These are phyloP conservation scores for Heliothis peltigera DNA, from an alignment of 2,888 invertebrate genomes.

Conservation along the genomic window DNA sequence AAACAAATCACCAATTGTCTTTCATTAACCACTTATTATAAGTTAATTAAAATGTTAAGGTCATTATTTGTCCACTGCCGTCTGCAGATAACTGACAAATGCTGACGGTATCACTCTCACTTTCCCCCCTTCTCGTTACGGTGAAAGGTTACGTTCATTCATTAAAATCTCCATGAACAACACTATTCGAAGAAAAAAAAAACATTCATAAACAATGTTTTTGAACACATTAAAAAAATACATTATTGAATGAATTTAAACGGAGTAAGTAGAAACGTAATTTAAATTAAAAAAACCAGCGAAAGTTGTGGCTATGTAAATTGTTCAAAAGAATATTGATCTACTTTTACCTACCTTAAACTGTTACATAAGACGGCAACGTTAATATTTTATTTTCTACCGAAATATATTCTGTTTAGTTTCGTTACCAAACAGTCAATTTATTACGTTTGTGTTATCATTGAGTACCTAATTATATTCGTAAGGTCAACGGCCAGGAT, in stretches of 20 bases:
- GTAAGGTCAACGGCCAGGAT: constrained; percentile 59
- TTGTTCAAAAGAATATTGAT: constrained; percentile 12
- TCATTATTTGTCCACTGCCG: constrained; percentile 14
- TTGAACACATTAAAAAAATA: constrained; percentile 7
- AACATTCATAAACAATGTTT: neutral
- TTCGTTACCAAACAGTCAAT: constrained; percentile 13
- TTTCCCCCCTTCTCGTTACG: constrained; percentile 50
- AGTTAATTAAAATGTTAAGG: constrained; percentile 24
- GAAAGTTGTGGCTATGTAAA: constrained; percentile 21
- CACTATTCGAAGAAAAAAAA: neutral
- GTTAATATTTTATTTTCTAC: neutral
- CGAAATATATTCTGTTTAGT: neutral
- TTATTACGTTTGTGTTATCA: constrained; percentile 39
- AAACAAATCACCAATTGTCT: constrained; percentile 28
- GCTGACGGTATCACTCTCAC: constrained; percentile 43
- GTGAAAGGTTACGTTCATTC: constrained; percentile 63
- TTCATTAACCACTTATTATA: constrained; percentile 14
- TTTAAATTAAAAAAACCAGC: neutral
- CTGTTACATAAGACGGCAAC: constrained; percentile 19
- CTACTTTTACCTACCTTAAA: constrained; percentile 28
- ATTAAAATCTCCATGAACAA: constrained; percentile 23
- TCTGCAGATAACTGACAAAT: constrained; percentile 30
- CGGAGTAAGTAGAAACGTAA: neutral
- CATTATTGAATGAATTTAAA: constrained; percentile 15
- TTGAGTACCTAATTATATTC: constrained; percentile 32